These are phyloP conservation scores for Dendrolimus kikuchii DNA, from an alignment of 1,140 invertebrate genomes.

Conservation along the genomic window DNA sequence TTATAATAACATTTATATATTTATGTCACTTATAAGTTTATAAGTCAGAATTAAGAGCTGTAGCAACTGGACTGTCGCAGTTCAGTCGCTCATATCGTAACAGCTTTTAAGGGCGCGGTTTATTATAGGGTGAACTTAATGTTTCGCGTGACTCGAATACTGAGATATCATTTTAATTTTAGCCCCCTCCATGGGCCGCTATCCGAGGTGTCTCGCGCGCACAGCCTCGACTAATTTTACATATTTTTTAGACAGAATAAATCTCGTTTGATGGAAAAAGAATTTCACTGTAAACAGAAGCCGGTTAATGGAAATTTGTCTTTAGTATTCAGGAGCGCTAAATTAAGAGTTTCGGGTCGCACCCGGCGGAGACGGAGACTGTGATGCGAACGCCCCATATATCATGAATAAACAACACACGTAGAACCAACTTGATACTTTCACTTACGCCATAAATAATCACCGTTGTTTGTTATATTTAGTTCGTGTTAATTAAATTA, in stretches of 20 bases:
- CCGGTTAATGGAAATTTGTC: conserved; percentile 58
- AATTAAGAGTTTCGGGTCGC: conserved; percentile 21
- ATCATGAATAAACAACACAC: neutral
- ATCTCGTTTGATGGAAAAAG: conserved; percentile 65
- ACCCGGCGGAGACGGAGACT: neutral
- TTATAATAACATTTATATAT: too few species aligned
- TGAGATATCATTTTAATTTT: conserved; percentile 67
- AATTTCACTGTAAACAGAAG: conserved; percentile 54
- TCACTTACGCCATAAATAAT: too few species aligned
- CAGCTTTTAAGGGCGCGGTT: conserved; percentile 48
- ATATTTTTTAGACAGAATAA: conserved; percentile 63
- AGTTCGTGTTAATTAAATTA: too few species aligned
- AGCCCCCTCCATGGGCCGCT: conserved; percentile 34
- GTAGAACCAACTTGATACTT: neutral
- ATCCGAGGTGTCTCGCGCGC: conserved; percentile 40
- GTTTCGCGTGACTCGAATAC: conserved; percentile 69
- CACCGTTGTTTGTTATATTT: too few species aligned
- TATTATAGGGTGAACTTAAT: conserved; percentile 64
- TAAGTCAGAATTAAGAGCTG: too few species aligned
- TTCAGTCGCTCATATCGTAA: too few species aligned
- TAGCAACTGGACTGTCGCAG: too few species aligned
- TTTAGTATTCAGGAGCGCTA: conserved; percentile 49
- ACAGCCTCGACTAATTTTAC: conserved; percentile 41
- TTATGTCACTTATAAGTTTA: too few species aligned
- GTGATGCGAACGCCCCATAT: too few species aligned